Conservation (phyloP, 2,113 vertebrate species). For the Alethe castanea region DNA sequence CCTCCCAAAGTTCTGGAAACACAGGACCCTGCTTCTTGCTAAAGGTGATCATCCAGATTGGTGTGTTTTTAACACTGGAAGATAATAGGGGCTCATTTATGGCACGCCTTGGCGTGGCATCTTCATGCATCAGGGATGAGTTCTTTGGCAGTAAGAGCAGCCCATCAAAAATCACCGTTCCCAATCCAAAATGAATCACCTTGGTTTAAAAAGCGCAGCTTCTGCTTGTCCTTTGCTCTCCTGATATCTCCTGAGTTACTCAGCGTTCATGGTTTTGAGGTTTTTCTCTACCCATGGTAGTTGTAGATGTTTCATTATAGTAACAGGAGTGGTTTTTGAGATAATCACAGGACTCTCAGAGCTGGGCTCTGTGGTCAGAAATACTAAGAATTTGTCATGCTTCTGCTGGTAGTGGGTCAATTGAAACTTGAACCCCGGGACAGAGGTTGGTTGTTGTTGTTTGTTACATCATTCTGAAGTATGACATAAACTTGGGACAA, state of each 20-base stretch:
- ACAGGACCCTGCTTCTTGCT: neutral
- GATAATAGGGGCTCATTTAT: neutral
- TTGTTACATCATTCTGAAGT: neutral
- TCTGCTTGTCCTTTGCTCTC: neutral
- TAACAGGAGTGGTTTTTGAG: neutral
- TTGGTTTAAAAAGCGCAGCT: neutral
- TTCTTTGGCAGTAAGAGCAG: neutral
- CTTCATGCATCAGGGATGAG: neutral
- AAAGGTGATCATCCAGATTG: neutral
- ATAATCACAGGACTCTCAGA: neutral
- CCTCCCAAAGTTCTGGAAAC: neutral
- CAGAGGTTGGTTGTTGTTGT: neutral
- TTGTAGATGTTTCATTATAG: neutral
- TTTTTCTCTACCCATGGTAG: neutral
- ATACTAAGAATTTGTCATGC: neutral
- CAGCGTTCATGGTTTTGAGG: neutral
- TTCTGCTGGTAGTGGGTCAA: neutral
- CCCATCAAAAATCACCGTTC: neutral
- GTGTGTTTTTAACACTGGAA: neutral
- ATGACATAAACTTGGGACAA: neutral
- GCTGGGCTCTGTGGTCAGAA: neutral
- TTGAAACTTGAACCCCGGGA: neutral
- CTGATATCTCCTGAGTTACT: neutral
- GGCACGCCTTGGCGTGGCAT: accelerated
- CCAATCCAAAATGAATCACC: neutral